Base-by-base conservation (phyloP, 1,140 invertebrate species). In the Camponotus vicinus region DNA sequence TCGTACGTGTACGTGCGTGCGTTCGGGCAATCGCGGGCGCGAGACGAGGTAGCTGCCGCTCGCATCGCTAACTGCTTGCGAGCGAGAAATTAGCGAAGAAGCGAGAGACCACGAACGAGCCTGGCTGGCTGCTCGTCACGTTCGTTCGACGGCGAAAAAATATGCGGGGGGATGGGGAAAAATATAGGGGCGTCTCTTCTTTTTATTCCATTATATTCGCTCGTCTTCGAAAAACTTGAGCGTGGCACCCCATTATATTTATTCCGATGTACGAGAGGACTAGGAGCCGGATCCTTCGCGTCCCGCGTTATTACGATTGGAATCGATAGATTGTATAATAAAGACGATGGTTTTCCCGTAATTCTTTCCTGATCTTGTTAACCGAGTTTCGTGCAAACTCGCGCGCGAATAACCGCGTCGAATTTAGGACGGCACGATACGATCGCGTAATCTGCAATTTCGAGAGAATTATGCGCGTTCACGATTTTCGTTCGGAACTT, bases 21-120 rank as follows among this genome's bases (percentile, higher is more conserved):
- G 18, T 40, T 70, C 34, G 75, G 9, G 63, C 52, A 64, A 86
- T 69, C 42, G 64, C 61, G 79, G 34, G 11, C 49, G 88, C 66
- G 45, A 52, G 79, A 86, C 66, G 45, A 52, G 79, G 55, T 71
- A 86, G 40, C 57, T 40, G 84, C 61, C 73, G 79, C 42, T 70
- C 67, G 32, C 77, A 69, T 88, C 86, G 76, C 85, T 89, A 86
- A 80, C 85, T 75, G 88, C 88, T 75, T 83, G 73, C 79, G 77
- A 85, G 66, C 86, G 70, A 85, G 76, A 82, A 90, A 90, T 90
- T 90, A 90, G 89, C 89, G 77, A 63, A 34, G 64, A 49, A 57
- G 78, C 86, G 88, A 87, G 78, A 64, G 82, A 85, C 27, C 32
- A 69, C 42, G 57, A 55, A 55, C 18, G 71, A 64, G 45, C 34